These are phyloP conservation scores for Lamellibrachia satsuma DNA, from an alignment of 2,888 invertebrate genomes.

Conservation along the genomic window DNA sequence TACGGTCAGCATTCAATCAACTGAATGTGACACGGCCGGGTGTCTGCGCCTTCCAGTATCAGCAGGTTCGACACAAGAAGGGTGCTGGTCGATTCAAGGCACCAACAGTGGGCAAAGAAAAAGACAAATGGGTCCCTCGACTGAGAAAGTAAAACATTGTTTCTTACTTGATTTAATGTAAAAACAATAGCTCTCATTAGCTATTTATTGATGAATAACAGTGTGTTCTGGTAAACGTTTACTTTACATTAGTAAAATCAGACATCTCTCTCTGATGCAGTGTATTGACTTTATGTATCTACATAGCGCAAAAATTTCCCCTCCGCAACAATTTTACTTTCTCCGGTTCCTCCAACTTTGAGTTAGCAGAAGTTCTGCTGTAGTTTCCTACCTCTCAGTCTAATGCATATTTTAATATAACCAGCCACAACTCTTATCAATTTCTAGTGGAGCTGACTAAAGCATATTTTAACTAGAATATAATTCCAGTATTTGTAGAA, in stretches of 20 bases:
- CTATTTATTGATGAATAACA: background rate
- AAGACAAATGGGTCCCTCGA: constrained; percentile 5
- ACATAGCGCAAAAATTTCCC: background rate
- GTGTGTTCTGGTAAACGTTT: background rate
- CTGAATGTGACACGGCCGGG: background rate
- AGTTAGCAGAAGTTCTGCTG: background rate
- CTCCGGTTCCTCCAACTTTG: background rate
- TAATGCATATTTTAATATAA: background rate
- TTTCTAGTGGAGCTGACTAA: background rate
- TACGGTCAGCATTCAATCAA: background rate
- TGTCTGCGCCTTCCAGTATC: constrained; percentile 4
- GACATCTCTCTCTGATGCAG: background rate
- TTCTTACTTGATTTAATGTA: background rate
- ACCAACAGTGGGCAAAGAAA: background rate
- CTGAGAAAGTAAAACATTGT: background rate
- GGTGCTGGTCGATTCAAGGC: background rate
- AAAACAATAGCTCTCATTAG: background rate
- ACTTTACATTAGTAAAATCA: background rate
- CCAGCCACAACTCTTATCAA: background rate
- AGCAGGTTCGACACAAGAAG: constrained; percentile 6
- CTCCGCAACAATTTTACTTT: background rate
- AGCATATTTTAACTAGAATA: background rate
- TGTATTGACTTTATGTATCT: background rate
- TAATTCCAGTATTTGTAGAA: background rate
- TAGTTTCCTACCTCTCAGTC: background rate